A percentile compares a stretch with the other conserved stretches of the same genome.
phyloP scores from a whole-genome alignment of 1,140 invertebrate species.

The Heliothis subflexa region DNA sequence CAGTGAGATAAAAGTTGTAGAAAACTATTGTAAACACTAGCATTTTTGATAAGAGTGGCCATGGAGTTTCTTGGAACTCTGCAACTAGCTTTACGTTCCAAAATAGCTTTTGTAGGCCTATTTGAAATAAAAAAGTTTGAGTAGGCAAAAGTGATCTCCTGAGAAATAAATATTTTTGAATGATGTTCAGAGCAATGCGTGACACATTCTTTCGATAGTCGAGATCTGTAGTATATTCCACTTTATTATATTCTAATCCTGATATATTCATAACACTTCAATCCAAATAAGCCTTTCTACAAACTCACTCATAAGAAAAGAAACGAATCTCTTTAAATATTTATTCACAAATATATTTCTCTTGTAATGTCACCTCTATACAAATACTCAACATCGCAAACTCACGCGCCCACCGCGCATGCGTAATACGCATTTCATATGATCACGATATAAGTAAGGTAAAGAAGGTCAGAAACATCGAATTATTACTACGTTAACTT shows the following conservation, averaged over 20 bases:
- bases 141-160: not conserved
- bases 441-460: not conserved
- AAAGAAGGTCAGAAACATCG: not conserved
- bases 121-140: too few species aligned
- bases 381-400: conserved; percentile 30
- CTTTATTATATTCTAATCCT: too few species aligned
- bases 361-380: conserved; percentile 26
- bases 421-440: conserved; percentile 35
- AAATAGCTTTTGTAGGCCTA: not conserved
- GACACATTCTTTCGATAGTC: too few species aligned
- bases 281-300: not conserved
- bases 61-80: too few species aligned
- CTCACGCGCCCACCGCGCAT: conserved; percentile 28
- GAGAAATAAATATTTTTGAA: too few species aligned
- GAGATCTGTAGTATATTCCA: too few species aligned
- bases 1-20: too few species aligned
- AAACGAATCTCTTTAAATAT: conserved; percentile 3
- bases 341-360: not conserved
- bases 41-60: too few species aligned
- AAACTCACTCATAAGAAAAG: not conserved
- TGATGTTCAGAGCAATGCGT: too few species aligned
- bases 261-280: not conserved
- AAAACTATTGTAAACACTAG: too few species aligned
- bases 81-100: not conserved
- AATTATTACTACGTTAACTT: too few species aligned